Evolutionary conservation across 2,113 vertebrate species (phyloP).

Genomic region (Nanorana parkeri): DNA sequence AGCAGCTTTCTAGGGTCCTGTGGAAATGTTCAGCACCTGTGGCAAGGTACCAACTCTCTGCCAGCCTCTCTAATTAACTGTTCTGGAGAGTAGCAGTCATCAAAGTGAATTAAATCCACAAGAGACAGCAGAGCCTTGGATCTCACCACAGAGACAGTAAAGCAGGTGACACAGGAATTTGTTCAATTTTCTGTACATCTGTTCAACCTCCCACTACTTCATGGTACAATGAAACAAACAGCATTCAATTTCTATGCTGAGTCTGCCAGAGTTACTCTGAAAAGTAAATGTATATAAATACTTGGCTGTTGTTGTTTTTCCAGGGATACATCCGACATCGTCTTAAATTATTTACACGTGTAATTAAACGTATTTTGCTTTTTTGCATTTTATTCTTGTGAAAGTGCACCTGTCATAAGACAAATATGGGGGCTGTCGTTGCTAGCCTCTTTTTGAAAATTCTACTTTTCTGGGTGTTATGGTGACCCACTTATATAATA

Average conservation of each 20-base stretch:
- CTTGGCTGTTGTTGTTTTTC: slow-evolving; percentile 13
- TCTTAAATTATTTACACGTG: not conserved
- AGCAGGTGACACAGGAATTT: slow-evolving; percentile 53
- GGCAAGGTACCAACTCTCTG: slow-evolving; percentile 64
- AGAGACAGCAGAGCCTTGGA: slow-evolving; percentile 50
- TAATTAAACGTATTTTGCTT: no score
- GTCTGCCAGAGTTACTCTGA: slow-evolving; percentile 9
- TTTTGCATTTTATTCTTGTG: no score
- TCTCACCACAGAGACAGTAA: slow-evolving; percentile 44
- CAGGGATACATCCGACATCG: not conserved
- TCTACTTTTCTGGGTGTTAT: no score
- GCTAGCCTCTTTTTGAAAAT: no score
- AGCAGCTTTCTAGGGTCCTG: slow-evolving; percentile 63
- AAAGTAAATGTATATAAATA: slow-evolving; percentile 30
- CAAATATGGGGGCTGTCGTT: no score
- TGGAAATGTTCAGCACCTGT: slow-evolving; percentile 63
- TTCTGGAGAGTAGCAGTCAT: slow-evolving; percentile 62
- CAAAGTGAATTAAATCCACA: slow-evolving; percentile 62
- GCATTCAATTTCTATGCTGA: slow-evolving; percentile 40
- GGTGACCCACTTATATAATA: no score
- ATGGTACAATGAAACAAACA: slow-evolving; percentile 54
- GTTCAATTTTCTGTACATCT: slow-evolving; percentile 55
- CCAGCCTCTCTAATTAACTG: slow-evolving; percentile 69
- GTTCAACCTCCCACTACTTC: slow-evolving; percentile 57
- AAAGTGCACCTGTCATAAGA: no score